Conservation (phyloP, 2,888 invertebrate species). For the Xestia ashworthii region DNA sequence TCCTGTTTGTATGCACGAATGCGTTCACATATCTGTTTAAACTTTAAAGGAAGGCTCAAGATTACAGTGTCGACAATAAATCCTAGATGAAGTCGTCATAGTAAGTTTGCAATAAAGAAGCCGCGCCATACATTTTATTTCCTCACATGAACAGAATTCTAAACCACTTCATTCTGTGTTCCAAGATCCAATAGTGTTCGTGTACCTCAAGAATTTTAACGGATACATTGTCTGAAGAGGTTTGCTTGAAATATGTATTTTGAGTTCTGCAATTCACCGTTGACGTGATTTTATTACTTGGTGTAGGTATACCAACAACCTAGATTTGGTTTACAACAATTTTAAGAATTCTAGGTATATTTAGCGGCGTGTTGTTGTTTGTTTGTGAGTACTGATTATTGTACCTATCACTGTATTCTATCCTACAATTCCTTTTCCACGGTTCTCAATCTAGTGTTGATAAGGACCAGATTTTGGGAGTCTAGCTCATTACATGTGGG, state of each 20-base stretch:
- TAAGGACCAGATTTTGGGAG: background rate
- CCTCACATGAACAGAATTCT: slow-evolving; percentile 58
- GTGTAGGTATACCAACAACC: slow-evolving; percentile 18
- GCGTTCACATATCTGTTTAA: slow-evolving; percentile 71
- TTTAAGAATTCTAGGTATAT: slow-evolving; percentile 33
- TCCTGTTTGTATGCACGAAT: slow-evolving; percentile 82
- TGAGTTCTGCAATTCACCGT: slow-evolving; percentile 9
- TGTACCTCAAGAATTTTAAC: slow-evolving; percentile 34
- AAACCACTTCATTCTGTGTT: slow-evolving; percentile 36
- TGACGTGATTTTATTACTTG: slow-evolving; percentile 34
- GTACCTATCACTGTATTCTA: too few species aligned
- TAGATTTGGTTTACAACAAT: slow-evolving; percentile 33
- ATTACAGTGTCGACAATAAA: slow-evolving; percentile 72
- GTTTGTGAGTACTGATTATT: background rate
- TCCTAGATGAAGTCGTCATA: slow-evolving; percentile 67
- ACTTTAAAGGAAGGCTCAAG: slow-evolving; percentile 62
- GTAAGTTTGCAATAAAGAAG: slow-evolving; percentile 59
- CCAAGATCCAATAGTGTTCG: slow-evolving; percentile 29
- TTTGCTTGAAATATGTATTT: slow-evolving; percentile 38
- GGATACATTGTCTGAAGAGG: slow-evolving; percentile 33
- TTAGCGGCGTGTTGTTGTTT: slow-evolving; percentile 15
- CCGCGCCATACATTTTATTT: slow-evolving; percentile 42
- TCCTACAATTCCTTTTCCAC: background rate
- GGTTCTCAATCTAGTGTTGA: background rate
- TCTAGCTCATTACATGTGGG: background rate